Conservation (phyloP, 2,113 vertebrate species). For the Hypocryptadius cinnamomeus region DNA sequence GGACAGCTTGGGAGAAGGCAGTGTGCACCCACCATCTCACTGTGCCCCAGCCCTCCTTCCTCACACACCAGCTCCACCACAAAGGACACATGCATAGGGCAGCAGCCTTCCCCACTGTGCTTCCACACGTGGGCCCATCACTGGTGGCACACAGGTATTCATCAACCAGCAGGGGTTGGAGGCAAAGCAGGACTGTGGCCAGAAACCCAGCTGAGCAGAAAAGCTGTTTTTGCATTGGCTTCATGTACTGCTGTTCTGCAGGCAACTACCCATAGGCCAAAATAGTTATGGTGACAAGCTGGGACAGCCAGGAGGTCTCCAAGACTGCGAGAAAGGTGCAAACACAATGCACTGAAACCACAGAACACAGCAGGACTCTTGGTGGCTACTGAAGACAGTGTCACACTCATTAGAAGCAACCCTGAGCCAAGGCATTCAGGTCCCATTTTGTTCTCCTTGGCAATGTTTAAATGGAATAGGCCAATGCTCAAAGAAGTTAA, state of each 20-base stretch:
- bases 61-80: not conserved
- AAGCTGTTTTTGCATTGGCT: not conserved
- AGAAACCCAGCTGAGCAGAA: not conserved
- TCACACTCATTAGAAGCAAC: not conserved
- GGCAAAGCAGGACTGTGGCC: not conserved
- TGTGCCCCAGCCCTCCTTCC: not conserved
- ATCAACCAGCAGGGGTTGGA: not conserved
- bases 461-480: not conserved
- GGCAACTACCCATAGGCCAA: not conserved
- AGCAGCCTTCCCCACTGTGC: not conserved
- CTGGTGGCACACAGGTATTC: not conserved
- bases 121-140: not conserved
- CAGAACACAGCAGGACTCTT: not conserved
- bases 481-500: not conserved
- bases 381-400: not conserved
- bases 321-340: not conserved
- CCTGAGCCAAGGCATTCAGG: not conserved
- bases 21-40: too few species aligned
- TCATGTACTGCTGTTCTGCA: not conserved
- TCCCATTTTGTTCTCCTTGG: not conserved
- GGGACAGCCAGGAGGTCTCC: accelerated
- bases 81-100: not conserved
- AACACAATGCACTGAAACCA: not conserved
- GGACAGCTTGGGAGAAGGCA: not conserved
- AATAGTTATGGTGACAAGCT: not conserved